Evolutionary conservation across 2,888 invertebrate species (phyloP), one percentile per base, ranked within the genome.

Genomic region (Nebria brevicollis): DNA sequence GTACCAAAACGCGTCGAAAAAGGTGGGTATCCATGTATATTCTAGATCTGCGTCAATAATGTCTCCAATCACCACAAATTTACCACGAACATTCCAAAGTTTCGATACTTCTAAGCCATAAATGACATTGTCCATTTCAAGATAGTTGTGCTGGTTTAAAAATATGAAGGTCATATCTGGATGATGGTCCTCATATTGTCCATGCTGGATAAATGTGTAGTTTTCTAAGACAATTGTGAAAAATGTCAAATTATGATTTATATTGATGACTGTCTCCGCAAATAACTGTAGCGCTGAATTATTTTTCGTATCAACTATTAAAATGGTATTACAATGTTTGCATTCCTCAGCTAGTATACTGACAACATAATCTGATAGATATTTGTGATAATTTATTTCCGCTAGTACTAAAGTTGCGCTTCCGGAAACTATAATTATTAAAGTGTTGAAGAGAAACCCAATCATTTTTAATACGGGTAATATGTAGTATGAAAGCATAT

Each of bases 141-240:
- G 5, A 34, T 25, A 26, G 13, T 66, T 66, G 25, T 10, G 11
- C 26, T 70, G 11, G 34, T 34, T 70, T 26, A 70, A 15, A 25
- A 70, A 70, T 70, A 70, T 70, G 15, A 70, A 26, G 10, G 70
- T 70, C 70, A 70, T 70, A 5, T 70, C 70, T 20, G 70, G 70
- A 26, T 70, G 25, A 10, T 70, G 25, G 25, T 4, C 70, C 34
- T 25, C 34, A 34, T 34, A 70, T 25, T 20, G 2, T 11, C 70
- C 70, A 6, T 11, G 25, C 10, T 70, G 11, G 25, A 70, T 2
- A 11, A 34, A 25, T 4, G 70, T 70, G 15, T 26, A 70, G 26
- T 70, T 70, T 5, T 70, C 70, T 2, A 70, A 15, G 13, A 54
- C 54, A 54, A 54, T 13, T 6, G 54, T 54, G 54, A 54, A 54